Evolutionary conservation across 2,113 vertebrate species (phyloP), one percentile per base, ranked within the genome.

Genomic region (Sturnus vulgaris): DNA sequence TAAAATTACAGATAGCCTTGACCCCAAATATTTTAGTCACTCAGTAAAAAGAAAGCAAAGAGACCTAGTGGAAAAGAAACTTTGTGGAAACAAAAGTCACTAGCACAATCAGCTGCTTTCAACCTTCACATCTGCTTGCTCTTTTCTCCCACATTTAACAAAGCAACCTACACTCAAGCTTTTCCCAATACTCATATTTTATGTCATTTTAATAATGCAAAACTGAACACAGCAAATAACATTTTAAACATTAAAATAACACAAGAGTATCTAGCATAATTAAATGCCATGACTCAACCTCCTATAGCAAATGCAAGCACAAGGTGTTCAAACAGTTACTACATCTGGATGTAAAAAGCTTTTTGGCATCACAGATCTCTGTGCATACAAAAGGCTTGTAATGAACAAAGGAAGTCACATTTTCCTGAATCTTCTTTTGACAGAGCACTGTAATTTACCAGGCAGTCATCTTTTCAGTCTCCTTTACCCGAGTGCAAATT

Each of bases 401-500:
- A 94, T 35, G 47, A 93, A 72, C 22, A 77, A 56, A 63, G 24
- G 24, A 66, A 52, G 31, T 23, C 1, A 63, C 44, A 44, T 55
- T 50, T 83, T 72, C 47, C 25, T 35, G 21, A 33, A 24, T 72
- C 63, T 86, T 76, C n/a, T 85, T 85, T 27, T 70, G 59, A 80
- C 1, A 72, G 33, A 93, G 30, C 42, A 80, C 46, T 53, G 25
- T 10, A 25, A 81, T 83, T 92, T 78, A 61, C 39, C 3, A 46
- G 30, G 37, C 24, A 72, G 40, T 53, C 61, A 65, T 40, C 53
- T 10, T 49, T 75, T 14, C 22, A 65, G 7, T 3, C 15, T 56
- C 57, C 24, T 59, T 86, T 10, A 27, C 20, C 5, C 0, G 0
- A 84, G 18, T 16, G 9, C 28, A 66, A 39, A 61, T 30, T 52